Percentiles rank a stretch among this genome's conserved stretches.
These are phyloP conservation scores for Drosophila orosa DNA, from an alignment of 1,140 invertebrate species.

Conservation along the genomic window DNA sequence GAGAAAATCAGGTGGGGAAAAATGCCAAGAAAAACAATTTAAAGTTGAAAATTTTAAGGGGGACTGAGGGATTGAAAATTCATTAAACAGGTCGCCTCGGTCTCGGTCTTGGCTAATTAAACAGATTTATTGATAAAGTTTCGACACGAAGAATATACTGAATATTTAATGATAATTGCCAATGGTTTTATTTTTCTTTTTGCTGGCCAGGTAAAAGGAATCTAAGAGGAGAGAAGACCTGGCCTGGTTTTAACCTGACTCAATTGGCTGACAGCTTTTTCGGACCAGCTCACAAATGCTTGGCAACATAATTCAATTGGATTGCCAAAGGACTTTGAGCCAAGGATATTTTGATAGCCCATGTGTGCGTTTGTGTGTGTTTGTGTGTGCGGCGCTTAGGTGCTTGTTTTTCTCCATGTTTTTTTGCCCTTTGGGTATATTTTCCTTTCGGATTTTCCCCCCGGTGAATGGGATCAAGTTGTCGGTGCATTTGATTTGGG, in stretches of 20 bases:
- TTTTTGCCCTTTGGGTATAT: slow-evolving; percentile 17
- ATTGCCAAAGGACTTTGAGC: slow-evolving; percentile 62
- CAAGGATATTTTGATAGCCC: slow-evolving; percentile 54
- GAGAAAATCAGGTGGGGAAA: slow-evolving; percentile 9
- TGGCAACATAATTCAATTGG: slow-evolving; percentile 81
- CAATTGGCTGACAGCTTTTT: slow-evolving; percentile 63
- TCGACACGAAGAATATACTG: slow-evolving; percentile 39
- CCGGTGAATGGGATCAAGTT: slow-evolving; percentile 58
- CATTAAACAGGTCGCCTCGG: slow-evolving; percentile 40
- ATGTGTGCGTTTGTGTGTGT: slow-evolving; percentile 27
- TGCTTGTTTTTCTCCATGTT: slow-evolving; percentile 15
- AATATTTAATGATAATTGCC: slow-evolving; percentile 45
- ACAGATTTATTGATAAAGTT: slow-evolving; percentile 69
- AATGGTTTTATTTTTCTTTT: not conserved
- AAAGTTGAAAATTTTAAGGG: slow-evolving; percentile 2
- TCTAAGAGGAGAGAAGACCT: not conserved
- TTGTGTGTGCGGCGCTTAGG: slow-evolving; percentile 17
- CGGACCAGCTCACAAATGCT: slow-evolving; percentile 37
- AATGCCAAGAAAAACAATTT: slow-evolving; percentile 2
- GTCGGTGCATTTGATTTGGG: slow-evolving; percentile 62
- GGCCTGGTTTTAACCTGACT: slow-evolving; percentile 45
- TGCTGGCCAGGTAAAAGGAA: not conserved
- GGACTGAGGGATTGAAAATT: slow-evolving; percentile 40
- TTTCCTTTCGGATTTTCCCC: slow-evolving; percentile 41
- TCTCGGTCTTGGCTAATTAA: slow-evolving; percentile 48